Evolutionary conservation across 2,888 invertebrate species (phyloP).

Genomic region (Cryptus armator): DNA sequence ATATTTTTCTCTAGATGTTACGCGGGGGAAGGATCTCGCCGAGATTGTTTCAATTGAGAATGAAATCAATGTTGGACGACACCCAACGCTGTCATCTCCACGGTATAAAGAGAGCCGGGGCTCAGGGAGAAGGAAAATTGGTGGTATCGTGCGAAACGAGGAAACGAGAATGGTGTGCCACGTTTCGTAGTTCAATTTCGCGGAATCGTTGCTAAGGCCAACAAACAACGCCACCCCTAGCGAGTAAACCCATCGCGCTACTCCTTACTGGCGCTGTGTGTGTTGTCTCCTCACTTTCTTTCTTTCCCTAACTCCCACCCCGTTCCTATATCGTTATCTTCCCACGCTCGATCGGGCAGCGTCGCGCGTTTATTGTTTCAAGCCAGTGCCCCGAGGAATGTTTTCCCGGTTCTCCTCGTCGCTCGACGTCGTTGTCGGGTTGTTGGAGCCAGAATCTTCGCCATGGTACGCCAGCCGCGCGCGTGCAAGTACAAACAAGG

Average conservation of each 20-base stretch:
- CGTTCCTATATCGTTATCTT: conserved; percentile 76
- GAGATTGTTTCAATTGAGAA: conserved; percentile 18
- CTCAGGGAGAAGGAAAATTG: conserved; percentile 45
- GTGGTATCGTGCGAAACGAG: conserved; percentile 58
- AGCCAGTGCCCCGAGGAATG: conserved; percentile 75
- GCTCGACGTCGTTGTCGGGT: conserved; percentile 45
- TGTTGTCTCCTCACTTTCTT: conserved; percentile 56
- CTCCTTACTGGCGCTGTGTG: conserved; percentile 46
- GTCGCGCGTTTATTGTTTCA: conserved; percentile 79
- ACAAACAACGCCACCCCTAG: conserved; percentile 75
- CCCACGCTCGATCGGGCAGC: conserved; percentile 77
- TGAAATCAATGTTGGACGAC: conserved; percentile 48
- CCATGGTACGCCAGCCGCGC: conserved; percentile 9
- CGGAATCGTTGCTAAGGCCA: conserved; percentile 74
- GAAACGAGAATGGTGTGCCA: conserved; percentile 64
- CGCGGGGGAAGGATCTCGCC: neutral
- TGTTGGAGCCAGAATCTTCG: neutral
- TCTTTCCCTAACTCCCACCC: conserved; percentile 66
- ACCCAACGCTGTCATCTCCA: conserved; percentile 43
- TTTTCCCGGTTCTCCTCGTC: conserved; percentile 74
- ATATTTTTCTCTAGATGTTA: neutral
- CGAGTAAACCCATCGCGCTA: conserved; percentile 48
- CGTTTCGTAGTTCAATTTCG: conserved; percentile 73
- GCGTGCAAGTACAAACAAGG: conserved; percentile 75
- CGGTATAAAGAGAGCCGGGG: conserved; percentile 20